Conservation (phyloP, 1,140 invertebrate species). For the Antheraea mylitta region DNA sequence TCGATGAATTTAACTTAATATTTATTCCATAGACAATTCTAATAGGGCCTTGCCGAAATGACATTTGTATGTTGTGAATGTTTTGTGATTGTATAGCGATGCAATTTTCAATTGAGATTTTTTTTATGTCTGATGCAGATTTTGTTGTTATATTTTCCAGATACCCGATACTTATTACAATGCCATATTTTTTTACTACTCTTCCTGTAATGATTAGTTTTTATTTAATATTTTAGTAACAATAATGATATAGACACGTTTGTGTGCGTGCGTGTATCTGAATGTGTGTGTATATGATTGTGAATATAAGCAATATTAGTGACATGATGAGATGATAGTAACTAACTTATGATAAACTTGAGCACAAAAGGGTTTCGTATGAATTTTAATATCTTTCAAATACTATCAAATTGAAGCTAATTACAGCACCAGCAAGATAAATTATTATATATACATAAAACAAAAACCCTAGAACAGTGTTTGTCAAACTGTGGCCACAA, state of each 20-base stretch:
- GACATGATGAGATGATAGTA: not conserved
- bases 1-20: constrained; percentile 42
- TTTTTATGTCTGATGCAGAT: constrained; percentile 62
- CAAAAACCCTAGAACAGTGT: no score
- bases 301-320: constrained; percentile 2
- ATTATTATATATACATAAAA: no score
- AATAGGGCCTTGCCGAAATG: constrained; percentile 48
- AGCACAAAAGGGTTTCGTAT: not conserved
- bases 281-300: not conserved
- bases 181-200: constrained; percentile 24
- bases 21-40: constrained; percentile 46
- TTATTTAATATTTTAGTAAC: not conserved
- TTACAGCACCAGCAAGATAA: not conserved
- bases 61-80: constrained; percentile 60
- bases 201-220: not conserved
- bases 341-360: no score
- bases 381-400: not conserved
- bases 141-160: not conserved
- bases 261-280: no score
- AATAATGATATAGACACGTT: not conserved
- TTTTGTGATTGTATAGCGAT: constrained; percentile 61
- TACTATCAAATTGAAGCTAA: not conserved
- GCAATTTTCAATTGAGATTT: constrained; percentile 45
- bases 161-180: constrained; percentile 20
- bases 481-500: no score